phyloP scores from a whole-genome alignment of 2,113 vertebrate genomes.

The Fulmarus glacialis region DNA sequence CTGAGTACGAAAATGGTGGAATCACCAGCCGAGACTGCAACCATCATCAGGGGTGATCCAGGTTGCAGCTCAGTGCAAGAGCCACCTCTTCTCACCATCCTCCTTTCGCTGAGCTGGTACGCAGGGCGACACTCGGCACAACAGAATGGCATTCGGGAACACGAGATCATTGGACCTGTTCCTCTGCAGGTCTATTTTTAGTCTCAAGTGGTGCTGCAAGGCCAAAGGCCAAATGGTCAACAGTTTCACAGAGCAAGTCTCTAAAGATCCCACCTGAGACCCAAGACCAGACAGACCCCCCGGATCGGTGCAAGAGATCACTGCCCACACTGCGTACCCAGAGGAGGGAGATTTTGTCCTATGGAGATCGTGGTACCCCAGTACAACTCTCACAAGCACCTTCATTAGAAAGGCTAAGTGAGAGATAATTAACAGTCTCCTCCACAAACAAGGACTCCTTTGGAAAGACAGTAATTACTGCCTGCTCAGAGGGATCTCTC shows the following conservation, averaged over 20 bases:
- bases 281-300: rapidly evolving
- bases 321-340: not conserved
- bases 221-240: not conserved
- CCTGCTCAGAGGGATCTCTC: not conserved
- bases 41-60: not conserved
- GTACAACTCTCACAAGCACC: not conserved
- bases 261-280: not conserved
- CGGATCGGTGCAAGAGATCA: not conserved
- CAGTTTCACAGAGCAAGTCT: not conserved
- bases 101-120: not conserved
- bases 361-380: not conserved
- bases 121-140: rapidly evolving
- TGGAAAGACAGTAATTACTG: not conserved
- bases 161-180: not conserved
- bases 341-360: not conserved
- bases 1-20: not conserved
- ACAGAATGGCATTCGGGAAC: not conserved
- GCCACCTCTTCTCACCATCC: not conserved
- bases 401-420: not conserved
- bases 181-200: not conserved
- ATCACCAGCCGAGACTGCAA: not conserved
- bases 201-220: not conserved
- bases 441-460: not conserved
- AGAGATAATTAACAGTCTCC: conserved; percentile 4
- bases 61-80: not conserved